Evolutionary conservation across 1,140 invertebrate genomes (phyloP), one percentile per base, ranked within the genome.

Genomic region (Drosophila albomicans): DNA sequence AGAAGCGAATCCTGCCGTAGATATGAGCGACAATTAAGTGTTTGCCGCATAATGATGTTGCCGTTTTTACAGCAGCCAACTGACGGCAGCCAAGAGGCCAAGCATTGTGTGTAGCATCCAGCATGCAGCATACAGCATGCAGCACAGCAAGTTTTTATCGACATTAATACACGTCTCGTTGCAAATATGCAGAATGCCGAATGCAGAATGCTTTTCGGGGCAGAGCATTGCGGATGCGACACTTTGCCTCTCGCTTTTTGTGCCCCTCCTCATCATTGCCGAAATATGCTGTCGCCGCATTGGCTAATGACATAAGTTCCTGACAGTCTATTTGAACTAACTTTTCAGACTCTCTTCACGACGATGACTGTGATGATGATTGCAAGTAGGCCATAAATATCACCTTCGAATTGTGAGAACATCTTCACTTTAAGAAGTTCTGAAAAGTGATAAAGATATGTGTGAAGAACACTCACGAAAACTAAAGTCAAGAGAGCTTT

Each of bases 1-100:
- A 51, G 16, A 7, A 52, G 6, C 62, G 35, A 64, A 64, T 69
- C 51, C 35, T 57, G 79, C 66, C 80, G 78, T 67, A 87, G 82
- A 88, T 88, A 88, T 87, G 82, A 84, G 85, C 85, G 84, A 89
- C 70, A 88, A 88, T 88, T 88, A 88, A 88, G 84, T 88, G 84
- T 78, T 87, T 88, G 84, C 84, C 84, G 84, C 84, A 88, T 88
- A 88, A 88, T 88, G 84, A 89, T 88, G 84, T 87, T 79, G 80
- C 80, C 58, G 74, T 84, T 84, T 87, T 87, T 86, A 69, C 63
- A 71, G 30, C 48, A 38, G 8, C 45, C 45, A 52, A 32, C 11
- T n/a, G 30, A 65, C 62, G 63, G 11, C 46, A 35, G 7, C 43
- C 52, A 56, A 35, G 30, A 28, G 1, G 30, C 63, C 25, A 48